Evolutionary conservation across 2,888 invertebrate genomes (phyloP), one percentile per base, ranked within the genome.

Genomic region (Stenichneumon culpator): DNA sequence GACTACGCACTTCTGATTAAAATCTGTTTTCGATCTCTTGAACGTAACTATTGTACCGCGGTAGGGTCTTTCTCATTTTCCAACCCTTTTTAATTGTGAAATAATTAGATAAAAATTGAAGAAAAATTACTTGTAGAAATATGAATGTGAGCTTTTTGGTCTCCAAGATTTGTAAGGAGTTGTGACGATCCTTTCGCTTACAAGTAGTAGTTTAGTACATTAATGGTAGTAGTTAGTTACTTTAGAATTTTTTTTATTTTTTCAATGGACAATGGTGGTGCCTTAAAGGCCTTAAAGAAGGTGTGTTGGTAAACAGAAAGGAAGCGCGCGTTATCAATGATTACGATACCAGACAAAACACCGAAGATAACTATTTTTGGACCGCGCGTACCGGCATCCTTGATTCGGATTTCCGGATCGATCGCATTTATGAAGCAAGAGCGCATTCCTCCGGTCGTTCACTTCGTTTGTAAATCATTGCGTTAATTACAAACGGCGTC

Each of bases 221-320:
- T 16, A 16, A 47, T 16, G 44, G 16, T 16, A 47, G 4, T 57
- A 54, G 9, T 54, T 57, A 54, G 9, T 54, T 9, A 19, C 19
- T 22, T 54, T 22, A 54, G 25, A 16, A 22, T 60, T 60, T 60
- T 60, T 60, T 60, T 28, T 54, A 11, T 11, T 9, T 54, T 22
- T 54, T 11, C 54, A 19, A 9, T 19, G 19, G 54, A 6, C 54
- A 19, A 54, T 54, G 19, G 54, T 54, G 25, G 25, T 25, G 3
- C 25, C 57, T 57, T 0, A 60, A 60, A 60, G 28, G 2, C 7
- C 2, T 7, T 63, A 68, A 16, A 22, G n/a, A 44, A 52, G 32
- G n/a, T 4, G n/a, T 70, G 52, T 70, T 52, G 32, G 70, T 70
- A 70, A 70, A 70, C 52, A 70, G 36, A 52, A 54, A 54, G 22